phyloP scores from a whole-genome alignment of 2,888 invertebrate species.

The Drosophila multiciliata region DNA sequence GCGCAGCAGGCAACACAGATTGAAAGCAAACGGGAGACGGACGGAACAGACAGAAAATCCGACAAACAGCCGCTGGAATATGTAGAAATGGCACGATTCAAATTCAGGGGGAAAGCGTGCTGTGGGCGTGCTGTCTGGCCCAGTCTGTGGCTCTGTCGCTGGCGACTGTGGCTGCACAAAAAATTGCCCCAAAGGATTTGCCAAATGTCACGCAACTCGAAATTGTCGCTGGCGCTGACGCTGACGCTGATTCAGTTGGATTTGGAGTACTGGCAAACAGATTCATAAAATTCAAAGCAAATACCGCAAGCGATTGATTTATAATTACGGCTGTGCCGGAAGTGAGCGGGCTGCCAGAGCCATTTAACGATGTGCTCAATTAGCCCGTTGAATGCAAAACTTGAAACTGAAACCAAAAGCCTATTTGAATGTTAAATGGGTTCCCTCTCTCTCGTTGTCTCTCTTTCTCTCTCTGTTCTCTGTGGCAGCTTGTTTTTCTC shows the following conservation, averaged over 20 bases:
- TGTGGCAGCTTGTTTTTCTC: slow-evolving; percentile 3
- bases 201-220: slow-evolving; percentile 74
- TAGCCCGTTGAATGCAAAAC: slow-evolving; percentile 57
- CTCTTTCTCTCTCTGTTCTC: not conserved
- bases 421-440: slow-evolving; percentile 34
- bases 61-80: slow-evolving; percentile 53
- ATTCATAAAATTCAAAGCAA: slow-evolving; percentile 54
- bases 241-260: slow-evolving; percentile 39
- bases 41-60: slow-evolving; percentile 34
- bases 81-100: slow-evolving; percentile 56
- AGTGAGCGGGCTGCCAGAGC: slow-evolving; percentile 44
- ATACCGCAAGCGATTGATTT: slow-evolving; percentile 71
- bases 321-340: slow-evolving; percentile 67
- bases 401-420: slow-evolving; percentile 42
- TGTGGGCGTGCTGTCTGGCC: slow-evolving; percentile 17
- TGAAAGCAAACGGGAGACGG: slow-evolving; percentile 68
- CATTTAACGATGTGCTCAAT: slow-evolving; percentile 69
- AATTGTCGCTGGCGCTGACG: slow-evolving; percentile 26
- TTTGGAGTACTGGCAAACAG: slow-evolving; percentile 10
- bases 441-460: not conserved
- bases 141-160: slow-evolving; percentile 17
- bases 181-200: slow-evolving; percentile 60
- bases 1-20: slow-evolving; percentile 63
- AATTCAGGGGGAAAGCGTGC: not conserved
- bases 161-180: slow-evolving; percentile 27